Evolutionary conservation across 2,888 invertebrate genomes (phyloP).

Genomic region (Drosophila hamatofila): DNA sequence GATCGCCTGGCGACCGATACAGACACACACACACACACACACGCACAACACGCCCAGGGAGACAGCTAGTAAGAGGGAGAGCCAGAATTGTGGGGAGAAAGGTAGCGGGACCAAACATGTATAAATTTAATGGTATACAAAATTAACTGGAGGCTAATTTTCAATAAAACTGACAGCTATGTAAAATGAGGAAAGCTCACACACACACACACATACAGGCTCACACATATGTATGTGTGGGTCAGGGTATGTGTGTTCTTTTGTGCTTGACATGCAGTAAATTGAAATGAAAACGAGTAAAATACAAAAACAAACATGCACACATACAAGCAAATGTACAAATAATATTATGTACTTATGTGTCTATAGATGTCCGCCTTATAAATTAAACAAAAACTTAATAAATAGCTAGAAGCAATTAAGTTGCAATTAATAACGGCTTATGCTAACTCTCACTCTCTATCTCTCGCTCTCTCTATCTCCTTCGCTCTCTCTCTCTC

Average conservation of each 20-base stretch:
- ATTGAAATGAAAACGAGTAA: constrained; percentile 63
- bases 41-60: not conserved
- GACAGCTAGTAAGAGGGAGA: not conserved
- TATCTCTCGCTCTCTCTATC: not conserved
- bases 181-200: constrained; percentile 55
- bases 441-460: constrained; percentile 16
- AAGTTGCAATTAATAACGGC: constrained; percentile 78
- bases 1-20: constrained; percentile 37
- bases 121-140: constrained; percentile 76
- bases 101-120: constrained; percentile 43
- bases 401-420: constrained; percentile 71
- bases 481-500: not conserved
- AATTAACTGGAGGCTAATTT: constrained; percentile 80
- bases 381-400: constrained; percentile 81
- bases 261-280: constrained; percentile 61
- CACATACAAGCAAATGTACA: constrained; percentile 21
- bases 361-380: constrained; percentile 46
- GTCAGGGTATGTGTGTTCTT: constrained; percentile 38
- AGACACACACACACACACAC: not conserved
- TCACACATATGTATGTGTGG: constrained; percentile 5
- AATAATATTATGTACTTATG: constrained; percentile 28
- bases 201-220: constrained; percentile 34
- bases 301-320: constrained; percentile 50
- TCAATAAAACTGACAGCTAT: constrained; percentile 79
- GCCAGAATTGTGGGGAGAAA: constrained; percentile 8